A percentile compares a stretch with the other conserved stretches of the same genome.
Conservation (phyloP, 2,888 invertebrate genomes). For the Cacoxenus indagator region DNA sequence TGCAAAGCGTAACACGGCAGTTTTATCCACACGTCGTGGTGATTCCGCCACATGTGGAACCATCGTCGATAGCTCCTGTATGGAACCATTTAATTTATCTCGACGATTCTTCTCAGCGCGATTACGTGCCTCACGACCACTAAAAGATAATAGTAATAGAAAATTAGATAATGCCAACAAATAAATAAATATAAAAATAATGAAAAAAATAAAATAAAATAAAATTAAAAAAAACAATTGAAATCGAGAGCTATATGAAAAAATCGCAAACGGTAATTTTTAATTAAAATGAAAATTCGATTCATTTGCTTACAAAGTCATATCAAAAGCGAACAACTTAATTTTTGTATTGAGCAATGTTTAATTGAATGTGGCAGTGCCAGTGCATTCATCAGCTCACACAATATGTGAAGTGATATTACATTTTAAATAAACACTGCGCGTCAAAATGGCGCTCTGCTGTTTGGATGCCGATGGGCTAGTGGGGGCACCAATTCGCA, state of each 20-base stretch:
- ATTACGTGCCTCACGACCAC: slow-evolving; percentile 85
- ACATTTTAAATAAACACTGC: too few relatives aligned
- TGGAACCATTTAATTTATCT: slow-evolving; percentile 88
- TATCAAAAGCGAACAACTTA: not conserved
- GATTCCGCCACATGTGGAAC: slow-evolving; percentile 87
- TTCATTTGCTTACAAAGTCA: not conserved
- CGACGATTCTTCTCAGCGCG: slow-evolving; percentile 91
- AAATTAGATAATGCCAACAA: not conserved
- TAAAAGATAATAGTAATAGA: slow-evolving; percentile 62
- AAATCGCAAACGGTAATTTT: too few relatives aligned
- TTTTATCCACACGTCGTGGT: slow-evolving; percentile 89
- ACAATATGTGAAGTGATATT: not conserved
- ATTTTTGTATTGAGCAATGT: not conserved
- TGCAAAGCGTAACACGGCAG: slow-evolving; percentile 87
- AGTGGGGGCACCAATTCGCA: too few relatives aligned
- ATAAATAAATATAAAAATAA: slow-evolving; percentile 38
- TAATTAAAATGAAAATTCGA: too few relatives aligned
- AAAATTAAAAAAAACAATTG: not conserved
- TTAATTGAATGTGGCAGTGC: not conserved
- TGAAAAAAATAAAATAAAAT: not conserved
- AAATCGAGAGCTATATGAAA: not conserved
- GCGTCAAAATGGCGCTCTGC: too few relatives aligned
- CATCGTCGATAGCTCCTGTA: slow-evolving; percentile 84
- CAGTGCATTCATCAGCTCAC: not conserved
- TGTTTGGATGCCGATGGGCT: too few relatives aligned